These are phyloP conservation scores for Capromys pilorides DNA, from an alignment of 2,797 vertebrate species.

Conservation along the genomic window DNA sequence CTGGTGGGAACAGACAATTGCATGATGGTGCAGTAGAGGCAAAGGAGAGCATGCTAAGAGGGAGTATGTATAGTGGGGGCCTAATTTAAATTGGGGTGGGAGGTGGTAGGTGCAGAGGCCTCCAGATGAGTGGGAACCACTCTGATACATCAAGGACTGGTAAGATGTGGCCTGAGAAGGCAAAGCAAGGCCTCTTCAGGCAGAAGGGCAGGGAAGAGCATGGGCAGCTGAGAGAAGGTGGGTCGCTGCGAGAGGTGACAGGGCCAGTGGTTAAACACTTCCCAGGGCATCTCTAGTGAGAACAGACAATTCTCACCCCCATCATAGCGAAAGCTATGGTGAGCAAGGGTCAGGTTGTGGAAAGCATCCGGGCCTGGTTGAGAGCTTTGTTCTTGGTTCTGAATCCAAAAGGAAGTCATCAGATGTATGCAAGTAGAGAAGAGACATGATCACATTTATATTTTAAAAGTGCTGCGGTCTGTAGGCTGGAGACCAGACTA, in stretches of 20 bases:
- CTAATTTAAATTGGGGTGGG: neutral
- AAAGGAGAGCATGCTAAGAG: neutral
- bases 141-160: neutral
- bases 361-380: neutral
- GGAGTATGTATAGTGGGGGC: too few species aligned
- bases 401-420: neutral
- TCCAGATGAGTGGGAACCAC: neutral
- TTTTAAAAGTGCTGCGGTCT: constrained; percentile 27
- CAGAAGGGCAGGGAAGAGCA: neutral
- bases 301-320: too few species aligned
- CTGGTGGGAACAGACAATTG: neutral
- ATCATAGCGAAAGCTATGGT: too few species aligned
- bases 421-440: neutral
- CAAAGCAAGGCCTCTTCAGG: neutral
- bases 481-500: neutral
- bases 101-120: neutral
- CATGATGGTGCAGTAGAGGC: neutral
- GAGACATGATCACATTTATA: neutral
- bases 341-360: neutral
- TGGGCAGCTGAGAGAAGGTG: neutral
- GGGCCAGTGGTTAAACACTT: neutral
- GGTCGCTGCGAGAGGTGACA: too few species aligned
- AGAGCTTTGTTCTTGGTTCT: neutral
- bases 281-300: neutral
- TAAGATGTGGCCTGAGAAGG: neutral